Evolutionary conservation across 2,888 invertebrate species (phyloP), one percentile per base, ranked within the genome.

Genomic region (Platypus cylindrus): DNA sequence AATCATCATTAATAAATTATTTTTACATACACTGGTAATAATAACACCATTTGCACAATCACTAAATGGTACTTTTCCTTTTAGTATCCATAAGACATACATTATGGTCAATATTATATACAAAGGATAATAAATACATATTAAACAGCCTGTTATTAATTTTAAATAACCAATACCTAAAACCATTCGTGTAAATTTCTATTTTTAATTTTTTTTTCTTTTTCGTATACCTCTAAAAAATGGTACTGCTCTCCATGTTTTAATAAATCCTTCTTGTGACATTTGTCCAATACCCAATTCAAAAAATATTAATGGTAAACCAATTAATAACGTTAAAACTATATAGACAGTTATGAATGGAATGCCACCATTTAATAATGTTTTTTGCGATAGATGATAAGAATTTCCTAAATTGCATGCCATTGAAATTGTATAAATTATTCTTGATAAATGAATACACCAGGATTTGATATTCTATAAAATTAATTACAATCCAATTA

Each of bases 101-200:
- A 67, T 66, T 7, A 66, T 49, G 2, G 70, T 63, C 26, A 75
- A 51, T 3, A 70, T 67, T 50, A 73, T 60, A 47, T 73, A 70
- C 12, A 73, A 56, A n/a, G 69, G 64, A 33, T 73, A 68, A 52
- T 72, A 73, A 11, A 73, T 51, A 20, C 70, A 62, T 12, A 66
- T 56, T 23, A 73, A 44, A 45, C 66, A 65, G 17, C 71, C 68
- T 22, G 69, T 64, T 24, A 73, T 46, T 41, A 75, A 55, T 50
- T 73, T 68, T 13, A 75, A 55, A 48, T 72, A 74, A 17, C 75
- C 75, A 12, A 75, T 64, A 40, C 76, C 76, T 76, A n/a, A n/a
- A n/a, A n/a, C n/a, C n/a, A n/a, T n/a, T n/a, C n/a, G n/a, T n/a
- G n/a, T n/a, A n/a, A n/a, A n/a, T n/a, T n/a, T n/a, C n/a, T n/a